These are phyloP conservation scores for Galeopsomyia nigrocyanea DNA, from an alignment of 2,888 invertebrate species.

Conservation along the genomic window DNA sequence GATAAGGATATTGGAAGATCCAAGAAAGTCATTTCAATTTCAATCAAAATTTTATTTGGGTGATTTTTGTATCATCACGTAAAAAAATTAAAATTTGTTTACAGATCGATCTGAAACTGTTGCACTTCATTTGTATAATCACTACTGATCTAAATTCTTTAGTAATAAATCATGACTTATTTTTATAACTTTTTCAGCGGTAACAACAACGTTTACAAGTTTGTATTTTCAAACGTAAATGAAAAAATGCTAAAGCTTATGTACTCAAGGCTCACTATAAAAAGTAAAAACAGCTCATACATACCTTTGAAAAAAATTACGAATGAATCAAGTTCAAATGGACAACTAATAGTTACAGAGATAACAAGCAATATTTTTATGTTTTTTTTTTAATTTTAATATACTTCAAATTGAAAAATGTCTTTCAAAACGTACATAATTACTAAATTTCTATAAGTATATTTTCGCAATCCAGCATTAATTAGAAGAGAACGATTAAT, in stretches of 20 bases:
- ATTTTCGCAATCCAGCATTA: slow-evolving; percentile 30
- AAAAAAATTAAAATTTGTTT: neutral
- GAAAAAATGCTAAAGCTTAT: slow-evolving; percentile 12
- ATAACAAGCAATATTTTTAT: slow-evolving; percentile 32
- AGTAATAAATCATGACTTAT: no score
- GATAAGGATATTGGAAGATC: no score
- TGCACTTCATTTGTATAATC: no score
- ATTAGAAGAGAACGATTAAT: slow-evolving; percentile 39
- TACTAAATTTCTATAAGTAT: slow-evolving; percentile 41
- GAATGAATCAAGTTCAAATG: slow-evolving; percentile 28
- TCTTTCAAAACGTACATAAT: slow-evolving; percentile 45
- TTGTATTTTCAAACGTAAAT: no score
- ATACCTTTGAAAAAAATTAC: slow-evolving; percentile 34
- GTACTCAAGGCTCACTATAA: slow-evolving; percentile 14
- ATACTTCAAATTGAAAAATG: slow-evolving; percentile 47
- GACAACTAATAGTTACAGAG: slow-evolving; percentile 30
- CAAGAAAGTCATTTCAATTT: no score
- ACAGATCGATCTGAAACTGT: no score
- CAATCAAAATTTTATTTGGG: no score
- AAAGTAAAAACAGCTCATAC: slow-evolving; percentile 39
- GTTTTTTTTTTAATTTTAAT: slow-evolving; percentile 39
- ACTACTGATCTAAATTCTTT: no score
- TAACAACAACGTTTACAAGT: no score
- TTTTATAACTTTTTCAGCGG: no score
- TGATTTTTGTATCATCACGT: slow-evolving; percentile 30